Conservation (phyloP, 1,140 invertebrate genomes). For the Halictus rubicundus region DNA sequence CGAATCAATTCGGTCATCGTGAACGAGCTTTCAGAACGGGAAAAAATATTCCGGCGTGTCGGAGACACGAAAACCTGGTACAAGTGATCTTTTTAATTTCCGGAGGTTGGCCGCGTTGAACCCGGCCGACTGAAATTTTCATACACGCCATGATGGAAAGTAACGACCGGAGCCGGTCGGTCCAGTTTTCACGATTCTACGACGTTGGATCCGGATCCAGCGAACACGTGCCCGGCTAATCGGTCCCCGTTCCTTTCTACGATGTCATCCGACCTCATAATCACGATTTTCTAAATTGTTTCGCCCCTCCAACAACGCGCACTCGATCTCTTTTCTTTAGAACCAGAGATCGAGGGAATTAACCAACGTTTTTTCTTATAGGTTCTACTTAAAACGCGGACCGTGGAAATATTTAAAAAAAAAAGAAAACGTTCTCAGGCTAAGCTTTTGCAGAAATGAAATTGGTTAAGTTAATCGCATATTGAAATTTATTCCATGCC, state of each 20-base stretch:
- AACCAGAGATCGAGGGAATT: too few relatives aligned
- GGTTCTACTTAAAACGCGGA: too few relatives aligned
- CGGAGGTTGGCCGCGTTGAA: neutral
- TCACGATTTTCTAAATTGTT: slow-evolving; percentile 40
- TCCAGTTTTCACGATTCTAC: slow-evolving; percentile 65
- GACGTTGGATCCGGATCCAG: slow-evolving; percentile 45
- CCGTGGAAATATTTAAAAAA: too few relatives aligned
- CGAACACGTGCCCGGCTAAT: slow-evolving; percentile 37
- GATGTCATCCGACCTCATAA: slow-evolving; percentile 23
- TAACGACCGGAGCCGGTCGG: slow-evolving; percentile 57
- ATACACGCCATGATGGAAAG: slow-evolving; percentile 54
- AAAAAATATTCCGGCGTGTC: neutral
- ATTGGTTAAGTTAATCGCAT: too few relatives aligned
- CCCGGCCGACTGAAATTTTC: slow-evolving; percentile 46
- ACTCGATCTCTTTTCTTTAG: too few relatives aligned
- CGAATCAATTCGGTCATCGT: neutral
- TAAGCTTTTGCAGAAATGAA: too few relatives aligned
- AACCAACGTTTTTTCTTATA: too few relatives aligned
- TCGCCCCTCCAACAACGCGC: neutral
- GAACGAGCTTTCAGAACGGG: slow-evolving; percentile 24
- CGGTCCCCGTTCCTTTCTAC: slow-evolving; percentile 24
- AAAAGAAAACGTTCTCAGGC: too few relatives aligned
- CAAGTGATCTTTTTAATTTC: neutral
- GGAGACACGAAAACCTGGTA: neutral
- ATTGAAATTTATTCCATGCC: too few relatives aligned